Conservation (phyloP, 64 coral and sea anemone genomes). For the Exaiptasia diaphana region DNA sequence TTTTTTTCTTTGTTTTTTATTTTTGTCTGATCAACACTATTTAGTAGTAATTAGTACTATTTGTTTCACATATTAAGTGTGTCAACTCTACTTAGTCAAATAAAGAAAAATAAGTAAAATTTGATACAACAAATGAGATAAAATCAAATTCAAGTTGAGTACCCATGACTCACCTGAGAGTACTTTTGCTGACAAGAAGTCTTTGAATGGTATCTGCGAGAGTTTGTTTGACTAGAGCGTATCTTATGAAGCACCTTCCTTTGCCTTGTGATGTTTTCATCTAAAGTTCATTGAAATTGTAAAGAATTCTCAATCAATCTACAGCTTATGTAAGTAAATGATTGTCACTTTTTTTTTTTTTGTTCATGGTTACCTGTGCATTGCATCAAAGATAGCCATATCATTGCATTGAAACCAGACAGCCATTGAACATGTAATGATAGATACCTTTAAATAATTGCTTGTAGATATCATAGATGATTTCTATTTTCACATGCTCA, state of each 20-base stretch:
- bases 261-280: slow-evolving; percentile 87
- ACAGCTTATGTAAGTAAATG: not conserved
- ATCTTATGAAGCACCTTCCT: slow-evolving; percentile 83
- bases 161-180: no score
- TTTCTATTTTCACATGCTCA: no score
- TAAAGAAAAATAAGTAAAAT: no score
- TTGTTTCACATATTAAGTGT: no score
- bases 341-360: not conserved
- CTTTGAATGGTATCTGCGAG: slow-evolving; percentile 91
- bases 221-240: slow-evolving; percentile 73
- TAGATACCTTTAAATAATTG: no score
- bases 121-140: no score
- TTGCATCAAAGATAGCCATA: not conserved
- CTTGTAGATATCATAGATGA: no score
- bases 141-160: no score
- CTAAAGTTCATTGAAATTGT: slow-evolving; percentile 10
- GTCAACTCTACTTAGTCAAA: no score
- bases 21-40: no score
- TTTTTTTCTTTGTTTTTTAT: no score
- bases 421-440: not conserved
- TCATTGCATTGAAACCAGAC: not conserved
- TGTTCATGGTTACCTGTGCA: not conserved
- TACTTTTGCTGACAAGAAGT: slow-evolving; percentile 67
- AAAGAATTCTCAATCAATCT: not conserved
- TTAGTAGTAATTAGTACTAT: no score